phyloP scores from a whole-genome alignment of 2,113 vertebrate species.

The Ascaphus truei region DNA sequence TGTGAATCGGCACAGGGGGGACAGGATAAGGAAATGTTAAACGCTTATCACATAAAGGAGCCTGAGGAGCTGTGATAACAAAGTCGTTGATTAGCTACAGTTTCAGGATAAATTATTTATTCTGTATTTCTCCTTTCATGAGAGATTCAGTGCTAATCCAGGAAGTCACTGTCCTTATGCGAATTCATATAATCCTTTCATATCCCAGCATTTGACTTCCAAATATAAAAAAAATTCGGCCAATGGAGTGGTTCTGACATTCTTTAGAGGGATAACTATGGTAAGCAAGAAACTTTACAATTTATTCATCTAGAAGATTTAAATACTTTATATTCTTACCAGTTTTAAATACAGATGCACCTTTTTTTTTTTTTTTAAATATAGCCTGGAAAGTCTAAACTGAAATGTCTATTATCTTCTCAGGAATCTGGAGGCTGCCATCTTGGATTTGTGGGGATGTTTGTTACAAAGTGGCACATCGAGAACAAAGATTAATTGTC shows the following conservation, averaged over 20 bases:
- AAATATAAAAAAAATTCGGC: conserved; percentile 14
- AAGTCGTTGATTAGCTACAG: conserved; percentile 23
- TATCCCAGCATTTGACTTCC: conserved; percentile 1
- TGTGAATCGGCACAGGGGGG: neutral
- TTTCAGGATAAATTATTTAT: conserved; percentile 32
- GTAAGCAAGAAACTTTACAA: neutral
- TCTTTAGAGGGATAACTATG: conserved; percentile 6
- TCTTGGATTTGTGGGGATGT: too few species aligned
- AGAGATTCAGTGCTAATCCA: conserved; percentile 27
- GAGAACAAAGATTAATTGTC: too few species aligned
- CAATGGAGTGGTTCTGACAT: conserved; percentile 16
- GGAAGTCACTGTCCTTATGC: conserved; percentile 5
- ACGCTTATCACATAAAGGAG: conserved; percentile 21
- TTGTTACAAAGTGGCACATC: too few species aligned
- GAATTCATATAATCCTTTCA: conserved; percentile 22
- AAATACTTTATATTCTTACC: neutral
- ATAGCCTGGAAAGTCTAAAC: too few species aligned
- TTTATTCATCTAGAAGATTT: neutral
- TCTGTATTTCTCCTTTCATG: conserved; percentile 24
- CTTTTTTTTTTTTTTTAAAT: too few species aligned
- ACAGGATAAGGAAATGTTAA: conserved; percentile 12
- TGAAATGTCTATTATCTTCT: too few species aligned
- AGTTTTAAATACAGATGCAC: too few species aligned
- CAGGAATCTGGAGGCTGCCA: too few species aligned
- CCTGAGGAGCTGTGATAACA: conserved; percentile 28